Evolutionary conservation across 2,888 invertebrate species (phyloP), one percentile per base, ranked within the genome.

Genomic region (Athalia cordata): DNA sequence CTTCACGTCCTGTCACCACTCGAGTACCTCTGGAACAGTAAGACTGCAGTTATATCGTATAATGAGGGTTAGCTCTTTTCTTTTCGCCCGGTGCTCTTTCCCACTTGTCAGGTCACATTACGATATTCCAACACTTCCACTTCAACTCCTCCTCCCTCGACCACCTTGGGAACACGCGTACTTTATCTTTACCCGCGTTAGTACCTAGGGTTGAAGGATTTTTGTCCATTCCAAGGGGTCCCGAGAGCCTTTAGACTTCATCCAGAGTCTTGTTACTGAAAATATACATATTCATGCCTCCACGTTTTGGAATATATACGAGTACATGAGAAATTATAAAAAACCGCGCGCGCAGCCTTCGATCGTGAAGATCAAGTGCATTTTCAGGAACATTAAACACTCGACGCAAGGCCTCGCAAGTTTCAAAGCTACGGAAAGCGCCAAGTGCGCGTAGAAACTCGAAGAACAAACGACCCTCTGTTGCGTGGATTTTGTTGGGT

Each of bases 1-100:
- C 83, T 80, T 85, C 84, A 82, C 82, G 79, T 57, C 79, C 81
- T 84, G 84, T 85, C 85, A 81, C 83, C 77, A 61, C 68, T 68
- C 77, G 49, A 75, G 72, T 72, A 47, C 59, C 59, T 72, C 62
- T 75, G 75, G 49, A n/a, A 64, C 5, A 50, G 64, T 75, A 43
- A 75, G 75, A 64, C 75, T 75, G 75, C 72, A 59, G 47, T 61
- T 75, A 13, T 75, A 62, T 75, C 62, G 75, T 75, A 75, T 75
- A 75, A 75, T 75, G 61, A 75, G 75, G 50, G 50, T 68, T 13
- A 50, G 66, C 62, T 64, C 45, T 13, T 72, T 59, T 57, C 43
- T 72, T 72, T 59, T 59, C 68, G 57, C 8, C 72, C 52, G 13
- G 47, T 59, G 72, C 72, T 72, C 13, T 59, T 15, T 47, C 13